Conservation (phyloP, 2,888 invertebrate genomes). For the Agrotis ipsilon region DNA sequence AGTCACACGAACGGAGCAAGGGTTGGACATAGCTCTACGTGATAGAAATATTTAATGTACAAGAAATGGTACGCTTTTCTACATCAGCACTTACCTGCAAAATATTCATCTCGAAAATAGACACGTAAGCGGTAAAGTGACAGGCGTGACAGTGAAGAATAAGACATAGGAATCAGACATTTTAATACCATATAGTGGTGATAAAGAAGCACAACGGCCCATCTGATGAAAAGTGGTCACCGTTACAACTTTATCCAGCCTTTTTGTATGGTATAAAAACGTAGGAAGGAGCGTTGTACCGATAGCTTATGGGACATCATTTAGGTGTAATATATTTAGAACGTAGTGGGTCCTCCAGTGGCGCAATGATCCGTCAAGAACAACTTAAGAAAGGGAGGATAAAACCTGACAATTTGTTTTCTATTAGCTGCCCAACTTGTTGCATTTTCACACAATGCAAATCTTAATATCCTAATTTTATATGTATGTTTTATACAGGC, state of each 20-base stretch:
- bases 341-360: too few species aligned
- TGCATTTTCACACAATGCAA: not conserved
- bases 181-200: too few species aligned
- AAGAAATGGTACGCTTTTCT: constrained; percentile 63
- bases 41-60: constrained; percentile 72
- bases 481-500: constrained; percentile 92
- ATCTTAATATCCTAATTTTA: not conserved
- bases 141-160: not conserved
- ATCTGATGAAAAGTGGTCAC: too few species aligned
- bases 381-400: too few species aligned
- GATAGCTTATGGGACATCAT: too few species aligned
- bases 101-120: constrained; percentile 78
- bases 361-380: too few species aligned
- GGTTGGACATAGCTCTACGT: constrained; percentile 77
- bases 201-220: too few species aligned
- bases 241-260: too few species aligned
- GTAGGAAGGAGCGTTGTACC: too few species aligned
- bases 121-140: constrained; percentile 66
- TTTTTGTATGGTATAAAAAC: too few species aligned
- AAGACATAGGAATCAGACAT: not conserved
- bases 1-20: constrained; percentile 20
- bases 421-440: not conserved
- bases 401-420: too few species aligned
- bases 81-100: constrained; percentile 68
- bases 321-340: too few species aligned